Evolutionary conservation across 1,140 invertebrate species (phyloP), one percentile per base, ranked within the genome.

Genomic region (Drosophila obscura): DNA sequence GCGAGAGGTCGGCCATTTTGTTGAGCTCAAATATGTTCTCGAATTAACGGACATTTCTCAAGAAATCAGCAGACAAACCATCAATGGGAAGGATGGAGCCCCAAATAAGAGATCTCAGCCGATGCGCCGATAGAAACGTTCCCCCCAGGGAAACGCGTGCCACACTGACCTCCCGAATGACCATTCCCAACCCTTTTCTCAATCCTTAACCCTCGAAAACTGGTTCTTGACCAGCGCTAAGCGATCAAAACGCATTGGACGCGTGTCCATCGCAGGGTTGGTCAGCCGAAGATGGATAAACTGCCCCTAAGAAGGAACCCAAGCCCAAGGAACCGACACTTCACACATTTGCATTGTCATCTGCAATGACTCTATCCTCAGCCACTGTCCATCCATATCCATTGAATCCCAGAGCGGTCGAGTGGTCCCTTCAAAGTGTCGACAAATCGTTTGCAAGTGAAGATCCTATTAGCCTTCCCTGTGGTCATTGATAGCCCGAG

Each of bases 41-140:
- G 53, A 65, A 76, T 90, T 90, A 90, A 87, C 85, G 81, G 76
- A 90, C 75, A 90, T 90, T 85, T 90, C 75, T 90, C 78, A 82
- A 77, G 60, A 66, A 57, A 57, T 56, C 71, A 19, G 13, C 41
- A 26, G 56, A 5, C 1, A 15, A 52, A 39, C 45, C 53, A 53
- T 71, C 59, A 22, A 39, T 45, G 39, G 52, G 35, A 58, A 71
- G 19, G 6, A 11, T 16, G 4, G 44, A 24, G 9, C 8, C 41
- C 60, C 51, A 44, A 31, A 39, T 13, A 9, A 4, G 2, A 8
- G 11, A n/a, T 58, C 0, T 26, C 7, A 15, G 1, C 3, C 7
- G 35, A 16, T 45, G 55, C 6, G 26, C 11, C 9, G 9, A 39
- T 39, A 39, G 11, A 46, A 45, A 51, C 4, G n/a, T 52, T 44